Base-by-base conservation (phyloP, 2,888 invertebrate species). In the Acleris literana region DNA sequence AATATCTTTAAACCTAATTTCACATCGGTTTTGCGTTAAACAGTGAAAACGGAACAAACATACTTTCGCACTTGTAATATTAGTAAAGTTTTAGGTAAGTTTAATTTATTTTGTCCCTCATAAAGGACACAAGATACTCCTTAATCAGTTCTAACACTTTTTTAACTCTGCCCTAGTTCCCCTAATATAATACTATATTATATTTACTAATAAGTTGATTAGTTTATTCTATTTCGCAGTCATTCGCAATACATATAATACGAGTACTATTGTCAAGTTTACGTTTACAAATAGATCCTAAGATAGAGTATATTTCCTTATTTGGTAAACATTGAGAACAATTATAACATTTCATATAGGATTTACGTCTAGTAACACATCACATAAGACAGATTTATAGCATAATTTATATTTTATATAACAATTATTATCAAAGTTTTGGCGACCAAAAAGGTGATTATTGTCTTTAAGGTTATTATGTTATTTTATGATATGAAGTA, bases 181-280 rank as follows among this genome's bases (percentile, higher is more conserved):
- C 16, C 46, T 46, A 7, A 46, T 46, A 46, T 46, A n/a, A 44
- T n/a, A 46, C n/a, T n/a, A n/a, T n/a, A n/a, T n/a, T 46, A 22
- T 43, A n/a, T n/a, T 48, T 29, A 46, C 22, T 51, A 49, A 9
- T 33, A 33, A 33, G 33, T 33, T 33, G 9, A 17, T 44, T 33
- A 49, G n/a, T 53, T 48, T 53, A 58, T 48, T 43, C 55, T 61
- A 68, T 9, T 3, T 59, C 29, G 68, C 69, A 69, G 69, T 69
- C 69, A 67, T 55, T 64, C 59, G 54, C 48, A 53, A 51, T 20
- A 39, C 11, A 33, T 39, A 39, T 4, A 44, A 63, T 68, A n/a
- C n/a, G n/a, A n/a, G n/a, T n/a, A 65, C 49, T 56, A 65, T 63
- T 63, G 64, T 68, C 64, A 64, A 59, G 52, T 64, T 46, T 63